Evolutionary conservation across 2,888 invertebrate species (phyloP).

Genomic region (Zaprionus bogoriensis): DNA sequence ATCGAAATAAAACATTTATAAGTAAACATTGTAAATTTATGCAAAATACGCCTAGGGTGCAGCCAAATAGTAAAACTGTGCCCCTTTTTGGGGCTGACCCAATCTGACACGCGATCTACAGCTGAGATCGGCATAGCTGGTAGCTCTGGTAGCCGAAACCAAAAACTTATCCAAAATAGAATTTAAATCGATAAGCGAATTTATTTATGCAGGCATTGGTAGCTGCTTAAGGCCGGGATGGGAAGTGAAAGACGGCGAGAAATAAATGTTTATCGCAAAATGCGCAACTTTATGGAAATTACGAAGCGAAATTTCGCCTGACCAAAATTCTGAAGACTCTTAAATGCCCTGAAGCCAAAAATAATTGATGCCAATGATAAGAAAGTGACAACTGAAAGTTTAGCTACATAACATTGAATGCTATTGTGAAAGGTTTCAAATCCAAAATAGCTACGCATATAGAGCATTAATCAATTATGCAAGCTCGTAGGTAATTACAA

Average conservation of each 20-base stretch:
- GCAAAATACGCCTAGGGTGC: slow-evolving; percentile 35
- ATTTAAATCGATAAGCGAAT: not conserved
- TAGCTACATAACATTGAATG: not conserved
- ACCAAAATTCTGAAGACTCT: too few relatives aligned
- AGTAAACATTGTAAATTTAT: slow-evolving; percentile 14
- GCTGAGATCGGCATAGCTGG: too few relatives aligned
- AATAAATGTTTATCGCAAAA: slow-evolving; percentile 11
- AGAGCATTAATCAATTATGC: too few relatives aligned
- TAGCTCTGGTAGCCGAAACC: slow-evolving; percentile 45
- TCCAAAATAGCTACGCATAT: too few relatives aligned
- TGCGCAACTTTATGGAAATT: not conserved
- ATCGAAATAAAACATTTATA: slow-evolving; percentile 13
- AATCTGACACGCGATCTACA: slow-evolving; percentile 12
- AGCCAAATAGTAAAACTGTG: slow-evolving; percentile 29
- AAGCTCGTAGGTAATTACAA: too few relatives aligned
- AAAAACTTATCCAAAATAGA: not conserved
- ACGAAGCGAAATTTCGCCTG: not conserved
- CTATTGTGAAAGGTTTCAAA: not conserved
- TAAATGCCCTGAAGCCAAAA: not conserved
- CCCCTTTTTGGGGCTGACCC: slow-evolving; percentile 47
- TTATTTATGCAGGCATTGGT: not conserved
- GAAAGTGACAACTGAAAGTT: not conserved
- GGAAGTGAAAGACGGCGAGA: not conserved
- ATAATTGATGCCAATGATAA: not conserved
- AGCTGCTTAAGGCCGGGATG: not conserved